Percentiles rank a stretch among this genome's conserved stretches.
phyloP scores from a whole-genome alignment of 1,140 invertebrate species.

The Physella acuta region DNA sequence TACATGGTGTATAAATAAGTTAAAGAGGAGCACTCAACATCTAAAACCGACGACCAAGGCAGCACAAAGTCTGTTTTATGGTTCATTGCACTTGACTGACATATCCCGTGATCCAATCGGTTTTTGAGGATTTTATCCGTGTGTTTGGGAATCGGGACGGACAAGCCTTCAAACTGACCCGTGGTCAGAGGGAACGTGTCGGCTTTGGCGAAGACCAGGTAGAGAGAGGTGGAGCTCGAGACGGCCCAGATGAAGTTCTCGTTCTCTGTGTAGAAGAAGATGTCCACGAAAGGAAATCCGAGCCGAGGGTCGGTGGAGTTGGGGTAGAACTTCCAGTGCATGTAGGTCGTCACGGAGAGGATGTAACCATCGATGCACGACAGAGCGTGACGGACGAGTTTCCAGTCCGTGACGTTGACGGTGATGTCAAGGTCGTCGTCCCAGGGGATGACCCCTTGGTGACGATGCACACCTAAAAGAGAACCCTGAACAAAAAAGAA shows the following conservation, averaged over 20 bases:
- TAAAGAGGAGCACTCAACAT: too few relatives aligned
- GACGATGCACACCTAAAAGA: conserved; percentile 30
- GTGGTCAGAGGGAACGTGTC: conserved; percentile 7
- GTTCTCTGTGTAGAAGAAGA: conserved; percentile 12
- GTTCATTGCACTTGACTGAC: too few relatives aligned
- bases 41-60: too few relatives aligned
- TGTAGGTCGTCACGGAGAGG: neutral
- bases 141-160: neutral
- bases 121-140: neutral
- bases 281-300: conserved; percentile 10
- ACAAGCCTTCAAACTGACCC: neutral
- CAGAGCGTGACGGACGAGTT: neutral
- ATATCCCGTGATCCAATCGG: conserved; percentile 4
- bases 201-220: neutral
- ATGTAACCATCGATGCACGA: conserved; percentile 8
- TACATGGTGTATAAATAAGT: too few relatives aligned
- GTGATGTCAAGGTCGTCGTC: conserved; percentile 36
- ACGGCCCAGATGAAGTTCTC: conserved; percentile 8
- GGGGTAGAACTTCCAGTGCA: conserved; percentile 10
- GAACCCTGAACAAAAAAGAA: conserved; percentile 29
- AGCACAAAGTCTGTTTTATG: too few relatives aligned
- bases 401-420: conserved; percentile 23
- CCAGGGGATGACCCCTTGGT: conserved; percentile 36
- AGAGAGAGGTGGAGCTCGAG: neutral
- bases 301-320: neutral